Evolutionary conservation across 2,888 invertebrate genomes (phyloP), one percentile per base, ranked within the genome.

Genomic region (Lochmaea crataegi): DNA sequence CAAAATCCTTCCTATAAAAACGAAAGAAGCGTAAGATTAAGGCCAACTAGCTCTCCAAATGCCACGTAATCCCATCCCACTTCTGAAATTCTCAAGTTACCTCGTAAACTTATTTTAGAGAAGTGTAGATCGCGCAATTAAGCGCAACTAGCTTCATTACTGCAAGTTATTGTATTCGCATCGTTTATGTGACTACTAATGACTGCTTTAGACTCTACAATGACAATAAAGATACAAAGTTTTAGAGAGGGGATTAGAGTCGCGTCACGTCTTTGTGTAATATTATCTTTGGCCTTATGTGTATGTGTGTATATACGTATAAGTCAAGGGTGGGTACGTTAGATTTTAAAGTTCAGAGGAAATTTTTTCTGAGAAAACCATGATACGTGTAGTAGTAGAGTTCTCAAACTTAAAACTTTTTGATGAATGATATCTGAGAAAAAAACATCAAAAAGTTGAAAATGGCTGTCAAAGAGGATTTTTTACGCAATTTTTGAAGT

Each of bases 61-160:
- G 67, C 65, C 64, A 65, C 22, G 63, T 65, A 72, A 72, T 68
- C 68, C 72, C 58, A 72, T 68, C 68, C 68, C 51, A 72, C 60
- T 72, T 67, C 38, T 48, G 51, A 72, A 67, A 61, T 69, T 69
- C 69, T 57, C 66, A 57, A 70, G 71, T 65, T 73, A 48, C 48
- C 61, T 60, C 60, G 73, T 66, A 65, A 71, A 72, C 66, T 75
- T 60, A 67, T 75, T 58, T 48, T 22, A 67, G 70, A 63, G 57
- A 58, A 63, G 38, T 65, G 67, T 51, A 64, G 72, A 57, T 67
- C 60, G 70, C 67, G 67, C 75, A 75, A 75, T 75, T 71, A 75
- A 73, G 72, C 72, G 70, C 75, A 71, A 75, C 72, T 73, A 75
- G 66, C 72, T 72, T 72, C 72, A 70, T 75, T 72, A 75, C 67